phyloP scores from a whole-genome alignment of 2,797 vertebrate species.

The Melanotaenia maccullochi region DNA sequence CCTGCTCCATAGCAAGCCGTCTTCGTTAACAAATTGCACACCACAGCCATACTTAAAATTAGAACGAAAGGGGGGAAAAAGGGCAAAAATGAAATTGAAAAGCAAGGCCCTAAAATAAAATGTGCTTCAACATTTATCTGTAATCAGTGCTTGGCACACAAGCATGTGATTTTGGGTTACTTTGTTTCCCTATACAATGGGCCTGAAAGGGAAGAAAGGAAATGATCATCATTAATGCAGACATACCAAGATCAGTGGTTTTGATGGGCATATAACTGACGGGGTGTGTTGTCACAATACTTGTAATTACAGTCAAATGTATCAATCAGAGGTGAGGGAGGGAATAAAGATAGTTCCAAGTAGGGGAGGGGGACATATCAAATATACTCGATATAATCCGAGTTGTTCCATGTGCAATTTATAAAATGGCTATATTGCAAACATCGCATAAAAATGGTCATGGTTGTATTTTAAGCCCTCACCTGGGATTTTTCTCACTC shows the following conservation, averaged over 20 bases:
- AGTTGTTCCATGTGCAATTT: too few relatives aligned
- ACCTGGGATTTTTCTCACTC: too few relatives aligned
- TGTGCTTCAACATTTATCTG: slow-evolving; percentile 62
- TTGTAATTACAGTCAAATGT: slow-evolving; percentile 78
- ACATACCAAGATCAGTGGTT: slow-evolving; percentile 69
- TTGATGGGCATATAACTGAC: slow-evolving; percentile 68
- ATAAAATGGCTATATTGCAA: too few relatives aligned
- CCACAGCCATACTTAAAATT: slow-evolving; percentile 47
- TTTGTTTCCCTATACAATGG: slow-evolving; percentile 72
- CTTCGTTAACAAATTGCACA: slow-evolving; percentile 56
- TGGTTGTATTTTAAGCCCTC: too few relatives aligned
- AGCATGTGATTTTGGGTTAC: slow-evolving; percentile 74
- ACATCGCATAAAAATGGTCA: too few relatives aligned
- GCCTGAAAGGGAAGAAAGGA: slow-evolving; percentile 43
- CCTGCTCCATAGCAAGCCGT: slow-evolving; percentile 36
- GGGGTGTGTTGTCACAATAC: slow-evolving; percentile 73
- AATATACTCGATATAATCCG: too few relatives aligned
- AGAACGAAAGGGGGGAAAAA: slow-evolving; percentile 33
- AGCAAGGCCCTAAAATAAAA: slow-evolving; percentile 62
- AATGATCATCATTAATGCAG: slow-evolving; percentile 77
- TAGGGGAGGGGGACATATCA: slow-evolving; percentile 2
- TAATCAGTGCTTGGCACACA: slow-evolving; percentile 79
- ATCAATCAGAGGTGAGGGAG: slow-evolving; percentile 69
- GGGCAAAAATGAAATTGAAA: slow-evolving; percentile 58
- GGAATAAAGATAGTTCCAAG: slow-evolving; percentile 46